Conservation (phyloP, 2,797 vertebrate species). For the Salarias fasciatus region DNA sequence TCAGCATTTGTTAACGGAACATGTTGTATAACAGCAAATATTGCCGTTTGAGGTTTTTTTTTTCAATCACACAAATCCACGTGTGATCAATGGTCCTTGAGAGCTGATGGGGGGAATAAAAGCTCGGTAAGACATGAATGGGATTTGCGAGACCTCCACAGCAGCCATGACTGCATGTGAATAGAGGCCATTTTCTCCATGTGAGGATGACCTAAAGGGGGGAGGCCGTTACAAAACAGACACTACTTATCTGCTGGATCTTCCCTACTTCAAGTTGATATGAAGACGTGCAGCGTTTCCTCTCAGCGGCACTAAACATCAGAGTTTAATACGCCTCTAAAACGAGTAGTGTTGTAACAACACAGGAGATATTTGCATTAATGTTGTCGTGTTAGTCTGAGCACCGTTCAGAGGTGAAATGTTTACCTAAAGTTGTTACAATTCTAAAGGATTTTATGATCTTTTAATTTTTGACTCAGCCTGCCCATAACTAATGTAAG, state of each 20-base stretch:
- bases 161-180: background rate
- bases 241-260: slow-evolving; percentile 38
- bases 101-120: slow-evolving; percentile 41
- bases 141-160: slow-evolving; percentile 23
- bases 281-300: slow-evolving; percentile 22
- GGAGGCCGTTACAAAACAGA: slow-evolving; percentile 27
- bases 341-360: no score
- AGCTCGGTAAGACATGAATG: slow-evolving; percentile 26
- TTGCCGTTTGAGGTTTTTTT: slow-evolving; percentile 12
- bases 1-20: slow-evolving; percentile 29
- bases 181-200: slow-evolving; percentile 14
- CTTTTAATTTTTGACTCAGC: no score
- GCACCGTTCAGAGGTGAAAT: no score
- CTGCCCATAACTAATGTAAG: no score
- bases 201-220: slow-evolving; percentile 32
- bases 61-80: slow-evolving; percentile 34
- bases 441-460: no score
- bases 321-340: slow-evolving; percentile 26
- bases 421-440: no score
- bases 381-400: no score
- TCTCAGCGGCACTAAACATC: slow-evolving; percentile 6
- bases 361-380: no score
- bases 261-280: slow-evolving; percentile 32
- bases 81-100: slow-evolving; percentile 54
- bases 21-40: slow-evolving; percentile 26